Evolutionary conservation across 2,113 vertebrate genomes (phyloP), one percentile per base, ranked within the genome.

Genomic region (Poeciliopsis prolifica): DNA sequence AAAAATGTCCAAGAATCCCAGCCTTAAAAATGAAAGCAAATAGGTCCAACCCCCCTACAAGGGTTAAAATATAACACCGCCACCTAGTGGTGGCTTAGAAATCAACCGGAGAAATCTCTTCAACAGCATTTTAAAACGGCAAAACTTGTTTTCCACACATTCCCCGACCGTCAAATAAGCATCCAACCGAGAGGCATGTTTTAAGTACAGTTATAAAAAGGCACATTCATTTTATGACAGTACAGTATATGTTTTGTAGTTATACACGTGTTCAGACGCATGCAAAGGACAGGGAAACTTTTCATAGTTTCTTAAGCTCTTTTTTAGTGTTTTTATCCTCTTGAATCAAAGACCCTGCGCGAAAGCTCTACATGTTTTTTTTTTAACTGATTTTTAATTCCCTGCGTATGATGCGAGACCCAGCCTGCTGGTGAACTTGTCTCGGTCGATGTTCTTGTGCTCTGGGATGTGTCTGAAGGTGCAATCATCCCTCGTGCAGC

Each of bases 401-500:
- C 65, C 80, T 77, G 77, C 28, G 14, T 68, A 68, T 67, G 24
- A 5, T 3, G 0, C 19, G 0, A 26, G 29, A 44, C 79, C 79
- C 69, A 85, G 73, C 31, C 81, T 22, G 1, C 65, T 64, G 65
- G 82, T 88, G 73, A 81, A 81, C 4, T 80, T 85, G 67, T 92
- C 78, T 29, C 30, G 73, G 84, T 94, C 92, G 0, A 95, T 89
- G 77, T 85, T 84, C 74, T 88, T 92, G 90, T 94, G 74, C 70
- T 92, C 89, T 0, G 92, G 93, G 65, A 94, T 22, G 24, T 94
- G 94, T 76, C 31, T 90, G 83, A 60, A 95, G 62, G 75, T 81
- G 80, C 93, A 94, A 78, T 92, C 86, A 7, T 64, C 58, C 77
- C 88, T 92, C 0, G 76, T 85, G 71, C 94, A 95, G 65, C 93